A percentile compares a stretch with the other conserved stretches of the same genome.
Conservation (phyloP, 2,797 vertebrate species). For the Ptychobarbus kaznakovi region DNA sequence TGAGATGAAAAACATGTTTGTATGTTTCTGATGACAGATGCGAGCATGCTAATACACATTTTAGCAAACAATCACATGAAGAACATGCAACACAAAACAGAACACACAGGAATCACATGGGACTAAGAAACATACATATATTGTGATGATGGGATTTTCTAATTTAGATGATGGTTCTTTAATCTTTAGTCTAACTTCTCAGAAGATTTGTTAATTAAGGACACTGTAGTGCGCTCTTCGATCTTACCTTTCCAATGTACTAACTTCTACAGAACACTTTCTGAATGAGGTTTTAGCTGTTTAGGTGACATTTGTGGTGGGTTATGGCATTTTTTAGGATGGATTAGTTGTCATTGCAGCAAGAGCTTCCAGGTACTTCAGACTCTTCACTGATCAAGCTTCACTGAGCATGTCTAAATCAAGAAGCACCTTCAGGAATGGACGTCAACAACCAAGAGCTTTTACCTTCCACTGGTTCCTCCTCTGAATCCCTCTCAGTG, state of each 20-base stretch:
- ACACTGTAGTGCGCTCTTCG: slow-evolving; percentile 40
- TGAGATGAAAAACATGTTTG: neutral
- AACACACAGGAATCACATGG: slow-evolving; percentile 36
- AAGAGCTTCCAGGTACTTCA: slow-evolving; percentile 48
- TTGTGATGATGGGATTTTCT: slow-evolving; percentile 54
- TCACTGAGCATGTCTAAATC: slow-evolving; percentile 22
- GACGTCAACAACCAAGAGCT: slow-evolving; percentile 55
- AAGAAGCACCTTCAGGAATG: slow-evolving; percentile 30
- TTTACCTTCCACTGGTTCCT: slow-evolving; percentile 88
- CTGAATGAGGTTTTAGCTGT: slow-evolving; percentile 43
- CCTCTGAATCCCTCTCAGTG: slow-evolving; percentile 84
- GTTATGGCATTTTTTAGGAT: slow-evolving; percentile 49
- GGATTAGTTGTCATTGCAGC: slow-evolving; percentile 58
- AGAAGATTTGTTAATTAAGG: slow-evolving; percentile 48
- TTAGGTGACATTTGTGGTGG: slow-evolving; percentile 51
- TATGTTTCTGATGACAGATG: slow-evolving; percentile 18
- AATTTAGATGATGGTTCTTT: slow-evolving; percentile 38
- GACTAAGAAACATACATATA: slow-evolving; percentile 32
- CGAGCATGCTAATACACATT: slow-evolving; percentile 11
- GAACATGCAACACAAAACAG: slow-evolving; percentile 53
- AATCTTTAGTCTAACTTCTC: slow-evolving; percentile 12
- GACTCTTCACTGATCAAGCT: slow-evolving; percentile 62
- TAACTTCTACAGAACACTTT: slow-evolving; percentile 29
- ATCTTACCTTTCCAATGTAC: slow-evolving; percentile 49
- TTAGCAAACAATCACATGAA: slow-evolving; percentile 3